phyloP scores from a whole-genome alignment of 2,113 vertebrate species.

The Oryzias curvinotus region DNA sequence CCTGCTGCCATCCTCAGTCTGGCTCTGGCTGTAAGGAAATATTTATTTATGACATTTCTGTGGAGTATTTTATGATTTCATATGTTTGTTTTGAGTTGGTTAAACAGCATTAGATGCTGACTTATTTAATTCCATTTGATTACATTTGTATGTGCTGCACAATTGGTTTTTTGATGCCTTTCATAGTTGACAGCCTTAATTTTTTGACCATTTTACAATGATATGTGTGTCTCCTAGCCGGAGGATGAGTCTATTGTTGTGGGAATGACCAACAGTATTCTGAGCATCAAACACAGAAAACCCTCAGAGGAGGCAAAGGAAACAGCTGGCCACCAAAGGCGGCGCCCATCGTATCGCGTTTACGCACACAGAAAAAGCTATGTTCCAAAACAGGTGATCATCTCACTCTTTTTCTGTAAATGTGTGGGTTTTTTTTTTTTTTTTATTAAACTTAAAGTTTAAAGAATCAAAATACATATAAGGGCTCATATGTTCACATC shows the following conservation, averaged over 20 bases:
- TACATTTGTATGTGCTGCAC: too few relatives aligned
- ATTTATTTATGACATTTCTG: not conserved
- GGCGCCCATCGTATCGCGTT: slow-evolving; percentile 83
- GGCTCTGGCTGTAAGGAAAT: slow-evolving; percentile 86
- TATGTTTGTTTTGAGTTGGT: not conserved
- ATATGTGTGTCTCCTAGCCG: slow-evolving; percentile 73
- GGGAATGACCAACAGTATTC: slow-evolving; percentile 93
- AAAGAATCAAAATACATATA: too few relatives aligned
- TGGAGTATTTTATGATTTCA: not conserved
- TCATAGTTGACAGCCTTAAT: too few relatives aligned
- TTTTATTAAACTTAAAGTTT: too few relatives aligned
- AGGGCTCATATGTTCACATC: too few relatives aligned
- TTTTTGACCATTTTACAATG: too few relatives aligned
- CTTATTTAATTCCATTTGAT: too few relatives aligned
- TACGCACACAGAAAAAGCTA: slow-evolving; percentile 91
- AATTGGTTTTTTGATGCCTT: too few relatives aligned
- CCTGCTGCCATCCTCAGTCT: slow-evolving; percentile 92
- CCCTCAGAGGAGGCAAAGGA: slow-evolving; percentile 77
- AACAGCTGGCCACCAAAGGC: slow-evolving; percentile 56
- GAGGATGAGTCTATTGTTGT: slow-evolving; percentile 89
- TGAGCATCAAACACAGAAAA: slow-evolving; percentile 91
- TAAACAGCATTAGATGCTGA: too few relatives aligned
- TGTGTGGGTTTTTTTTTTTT: too few relatives aligned
- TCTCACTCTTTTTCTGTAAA: too few relatives aligned
- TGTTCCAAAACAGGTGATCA: slow-evolving; percentile 83